Conservation (phyloP, 2,888 invertebrate species). For the Calliscelio sp. region DNA sequence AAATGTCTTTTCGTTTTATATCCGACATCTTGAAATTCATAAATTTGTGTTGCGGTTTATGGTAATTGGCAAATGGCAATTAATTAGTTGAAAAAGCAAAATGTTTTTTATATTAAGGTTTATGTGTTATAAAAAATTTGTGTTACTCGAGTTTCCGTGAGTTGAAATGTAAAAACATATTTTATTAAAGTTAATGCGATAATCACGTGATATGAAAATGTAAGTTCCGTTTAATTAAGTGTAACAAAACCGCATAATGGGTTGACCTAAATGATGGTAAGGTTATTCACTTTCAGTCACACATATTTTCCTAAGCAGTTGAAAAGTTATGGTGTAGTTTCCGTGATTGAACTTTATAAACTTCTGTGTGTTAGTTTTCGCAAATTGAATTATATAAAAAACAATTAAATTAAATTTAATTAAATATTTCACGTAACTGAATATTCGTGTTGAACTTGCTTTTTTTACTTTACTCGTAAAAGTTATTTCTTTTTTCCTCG, state of each 20-base stretch:
- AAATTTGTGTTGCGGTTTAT: constrained; percentile 33
- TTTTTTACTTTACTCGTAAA: no score
- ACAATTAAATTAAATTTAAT: no score
- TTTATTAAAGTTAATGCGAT: constrained; percentile 42
- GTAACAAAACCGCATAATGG: constrained; percentile 51
- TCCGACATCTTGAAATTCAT: constrained; percentile 18
- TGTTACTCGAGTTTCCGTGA: neutral
- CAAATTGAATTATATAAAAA: no score
- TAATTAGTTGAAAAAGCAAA: constrained; percentile 6
- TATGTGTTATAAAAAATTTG: neutral
- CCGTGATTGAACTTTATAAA: neutral
- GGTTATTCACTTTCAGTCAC: constrained; percentile 33
- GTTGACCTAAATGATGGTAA: constrained; percentile 51
- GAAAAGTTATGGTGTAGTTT: constrained; percentile 9
- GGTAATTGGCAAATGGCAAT: constrained; percentile 11
- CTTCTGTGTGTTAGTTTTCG: neutral
- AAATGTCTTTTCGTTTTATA: constrained; percentile 44
- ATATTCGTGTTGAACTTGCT: no score
- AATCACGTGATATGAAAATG: constrained; percentile 51
- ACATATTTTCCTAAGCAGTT: constrained; percentile 29
- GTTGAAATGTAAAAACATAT: constrained; percentile 34
- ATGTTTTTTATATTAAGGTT: neutral
- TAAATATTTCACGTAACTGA: no score
- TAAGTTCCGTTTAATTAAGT: constrained; percentile 50
- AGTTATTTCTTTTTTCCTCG: no score